These are phyloP conservation scores for Iguana delicatissima DNA, from an alignment of 2,797 vertebrate genomes.

Conservation along the genomic window DNA sequence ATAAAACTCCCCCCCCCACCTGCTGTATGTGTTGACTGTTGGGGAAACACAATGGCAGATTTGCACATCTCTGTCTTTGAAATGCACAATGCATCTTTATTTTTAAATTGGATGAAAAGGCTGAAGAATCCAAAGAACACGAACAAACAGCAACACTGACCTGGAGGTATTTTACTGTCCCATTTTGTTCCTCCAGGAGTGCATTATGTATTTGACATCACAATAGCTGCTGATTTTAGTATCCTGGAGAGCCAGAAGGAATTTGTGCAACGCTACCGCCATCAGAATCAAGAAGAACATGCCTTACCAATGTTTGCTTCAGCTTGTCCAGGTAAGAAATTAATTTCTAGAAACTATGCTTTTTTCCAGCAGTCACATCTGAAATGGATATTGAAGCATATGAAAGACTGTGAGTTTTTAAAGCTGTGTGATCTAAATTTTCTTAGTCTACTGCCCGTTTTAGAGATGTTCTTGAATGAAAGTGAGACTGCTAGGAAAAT, in stretches of 20 bases:
- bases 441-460: background rate
- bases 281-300: slow-evolving; percentile 87
- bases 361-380: background rate
- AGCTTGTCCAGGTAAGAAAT: slow-evolving; percentile 91
- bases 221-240: slow-evolving; percentile 93
- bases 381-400: slow-evolving; percentile 11
- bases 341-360: background rate
- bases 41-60: background rate
- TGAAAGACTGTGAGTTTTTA: fast-evolving
- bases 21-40: background rate
- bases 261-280: slow-evolving; percentile 90
- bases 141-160: background rate
- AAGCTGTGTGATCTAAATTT: background rate
- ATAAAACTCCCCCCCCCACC: background rate
- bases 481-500: background rate
- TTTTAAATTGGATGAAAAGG: background rate
- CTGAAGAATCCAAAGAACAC: background rate
- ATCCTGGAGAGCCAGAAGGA: slow-evolving; percentile 95
- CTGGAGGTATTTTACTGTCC: background rate
- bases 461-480: background rate
- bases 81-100: background rate
- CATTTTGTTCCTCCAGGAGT: slow-evolving; percentile 80
- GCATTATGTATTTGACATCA: slow-evolving; percentile 92
- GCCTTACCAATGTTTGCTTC: slow-evolving; percentile 97
- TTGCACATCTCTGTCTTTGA: fast-evolving